These are phyloP conservation scores for Sabatieria punctata DNA, from an alignment of 2,888 invertebrate species.

Conservation along the genomic window DNA sequence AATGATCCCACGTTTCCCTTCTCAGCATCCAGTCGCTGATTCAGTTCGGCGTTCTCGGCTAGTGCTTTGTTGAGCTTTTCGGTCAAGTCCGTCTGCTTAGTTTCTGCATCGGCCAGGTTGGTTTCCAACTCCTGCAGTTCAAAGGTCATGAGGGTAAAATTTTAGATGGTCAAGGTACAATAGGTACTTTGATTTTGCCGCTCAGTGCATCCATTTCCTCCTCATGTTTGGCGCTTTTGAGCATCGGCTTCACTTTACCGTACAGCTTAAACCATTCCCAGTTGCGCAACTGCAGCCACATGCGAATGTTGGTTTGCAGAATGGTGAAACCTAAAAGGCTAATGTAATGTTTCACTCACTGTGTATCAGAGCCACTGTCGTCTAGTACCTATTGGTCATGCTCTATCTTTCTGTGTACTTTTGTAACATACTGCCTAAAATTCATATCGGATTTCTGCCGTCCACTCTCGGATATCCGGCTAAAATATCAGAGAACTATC, in stretches of 20 bases:
- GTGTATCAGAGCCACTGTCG: no score
- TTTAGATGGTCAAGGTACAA: constrained; percentile 45
- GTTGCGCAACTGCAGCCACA: constrained; percentile 91
- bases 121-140: constrained; percentile 86
- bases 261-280: constrained; percentile 99
- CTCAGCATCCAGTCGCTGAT: not conserved
- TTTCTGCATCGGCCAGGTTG: constrained; percentile 67
- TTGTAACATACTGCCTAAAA: no score
- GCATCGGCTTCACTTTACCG: constrained; percentile 96
- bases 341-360: no score
- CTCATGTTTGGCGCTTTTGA: constrained; percentile 93
- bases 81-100: constrained; percentile 74
- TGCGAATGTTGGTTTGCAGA: constrained; percentile 96
- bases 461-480: no score
- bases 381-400: no score
- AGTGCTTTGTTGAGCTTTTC: constrained; percentile 83
- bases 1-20: not conserved
- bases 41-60: constrained; percentile 74
- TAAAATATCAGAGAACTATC: no score
- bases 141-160: constrained; percentile 31
- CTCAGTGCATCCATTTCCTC: constrained; percentile 72
- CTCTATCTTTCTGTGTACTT: no score
- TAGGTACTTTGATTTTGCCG: constrained; percentile 46
- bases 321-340: constrained; percentile 93
- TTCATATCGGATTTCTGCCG: no score